Conservation (phyloP, 2,113 vertebrate genomes). For the Muntiacus muntjak region DNA sequence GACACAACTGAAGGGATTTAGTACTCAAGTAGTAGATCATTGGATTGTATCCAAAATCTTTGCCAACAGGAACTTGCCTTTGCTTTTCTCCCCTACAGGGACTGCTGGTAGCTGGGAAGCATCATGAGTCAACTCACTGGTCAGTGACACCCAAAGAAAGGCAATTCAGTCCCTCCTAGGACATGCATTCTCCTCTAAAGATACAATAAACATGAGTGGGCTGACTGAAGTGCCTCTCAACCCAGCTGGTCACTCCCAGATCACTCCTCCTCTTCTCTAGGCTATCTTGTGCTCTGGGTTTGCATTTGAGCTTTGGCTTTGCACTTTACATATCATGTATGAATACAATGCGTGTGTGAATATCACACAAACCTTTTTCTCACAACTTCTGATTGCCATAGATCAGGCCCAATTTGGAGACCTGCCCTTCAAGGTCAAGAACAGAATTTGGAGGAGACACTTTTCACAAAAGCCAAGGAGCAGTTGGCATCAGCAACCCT, state of each 20-base stretch:
- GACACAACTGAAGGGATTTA: neutral
- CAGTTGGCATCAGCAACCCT: neutral
- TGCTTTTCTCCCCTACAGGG: neutral
- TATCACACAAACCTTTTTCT: neutral
- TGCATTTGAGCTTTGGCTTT: neutral
- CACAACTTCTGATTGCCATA: neutral
- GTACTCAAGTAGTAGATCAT: neutral
- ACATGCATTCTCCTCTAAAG: neutral
- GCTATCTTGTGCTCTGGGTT: neutral
- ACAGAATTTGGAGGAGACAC: neutral
- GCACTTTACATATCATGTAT: neutral
- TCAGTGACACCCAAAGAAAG: neutral
- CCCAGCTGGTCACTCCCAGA: too few species aligned
- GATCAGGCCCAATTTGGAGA: neutral
- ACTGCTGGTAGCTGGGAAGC: neutral
- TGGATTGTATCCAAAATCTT: neutral
- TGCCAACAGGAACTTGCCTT: neutral
- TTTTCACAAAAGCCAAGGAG: neutral
- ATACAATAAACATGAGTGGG: neutral
- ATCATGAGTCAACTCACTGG: neutral
- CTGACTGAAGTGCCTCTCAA: neutral
- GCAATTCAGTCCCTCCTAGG: neutral
- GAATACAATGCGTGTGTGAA: neutral
- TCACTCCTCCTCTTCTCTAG: neutral
- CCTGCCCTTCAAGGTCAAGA: neutral